These are phyloP conservation scores for Takifugu flavidus DNA, from an alignment of 2,113 vertebrate genomes.

Conservation along the genomic window DNA sequence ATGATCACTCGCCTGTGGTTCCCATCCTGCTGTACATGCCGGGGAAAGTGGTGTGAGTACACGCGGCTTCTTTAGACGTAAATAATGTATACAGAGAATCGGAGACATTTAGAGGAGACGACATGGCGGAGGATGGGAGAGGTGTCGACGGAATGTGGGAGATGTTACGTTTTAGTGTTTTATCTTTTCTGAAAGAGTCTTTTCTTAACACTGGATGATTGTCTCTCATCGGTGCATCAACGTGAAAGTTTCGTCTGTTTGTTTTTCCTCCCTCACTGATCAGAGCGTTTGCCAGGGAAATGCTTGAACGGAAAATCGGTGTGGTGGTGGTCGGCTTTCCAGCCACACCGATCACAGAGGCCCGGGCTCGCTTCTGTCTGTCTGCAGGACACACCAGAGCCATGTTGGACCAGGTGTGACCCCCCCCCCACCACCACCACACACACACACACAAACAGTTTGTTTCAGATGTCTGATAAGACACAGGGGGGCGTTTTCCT, in stretches of 20 bases:
- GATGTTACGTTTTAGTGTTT: background rate
- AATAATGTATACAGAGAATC: too few species aligned
- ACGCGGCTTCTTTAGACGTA: too few species aligned
- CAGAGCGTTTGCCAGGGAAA: constrained; percentile 86
- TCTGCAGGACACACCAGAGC: constrained; percentile 86
- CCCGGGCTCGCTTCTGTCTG: constrained; percentile 87
- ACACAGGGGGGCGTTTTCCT: too few species aligned
- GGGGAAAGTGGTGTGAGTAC: constrained; percentile 90
- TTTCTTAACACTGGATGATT: too few species aligned
- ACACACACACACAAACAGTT: background rate
- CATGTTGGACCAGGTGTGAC: constrained; percentile 82
- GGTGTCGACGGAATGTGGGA: too few species aligned
- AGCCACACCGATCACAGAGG: constrained; percentile 86
- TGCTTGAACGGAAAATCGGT: constrained; percentile 83
- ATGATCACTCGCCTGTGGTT: constrained; percentile 85
- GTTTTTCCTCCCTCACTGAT: background rate
- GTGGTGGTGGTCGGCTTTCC: constrained; percentile 94
- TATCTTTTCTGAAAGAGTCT: too few species aligned
- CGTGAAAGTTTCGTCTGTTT: background rate
- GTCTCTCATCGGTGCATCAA: background rate
- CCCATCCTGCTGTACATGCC: constrained; percentile 91
- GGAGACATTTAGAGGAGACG: too few species aligned
- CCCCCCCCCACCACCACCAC: background rate
- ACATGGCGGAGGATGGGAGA: too few species aligned
- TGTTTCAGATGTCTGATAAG: too few species aligned